Percentiles rank a stretch among this genome's conserved stretches.
phyloP scores from a whole-genome alignment of 1,140 invertebrate species.

The Drosophila cardini region DNA sequence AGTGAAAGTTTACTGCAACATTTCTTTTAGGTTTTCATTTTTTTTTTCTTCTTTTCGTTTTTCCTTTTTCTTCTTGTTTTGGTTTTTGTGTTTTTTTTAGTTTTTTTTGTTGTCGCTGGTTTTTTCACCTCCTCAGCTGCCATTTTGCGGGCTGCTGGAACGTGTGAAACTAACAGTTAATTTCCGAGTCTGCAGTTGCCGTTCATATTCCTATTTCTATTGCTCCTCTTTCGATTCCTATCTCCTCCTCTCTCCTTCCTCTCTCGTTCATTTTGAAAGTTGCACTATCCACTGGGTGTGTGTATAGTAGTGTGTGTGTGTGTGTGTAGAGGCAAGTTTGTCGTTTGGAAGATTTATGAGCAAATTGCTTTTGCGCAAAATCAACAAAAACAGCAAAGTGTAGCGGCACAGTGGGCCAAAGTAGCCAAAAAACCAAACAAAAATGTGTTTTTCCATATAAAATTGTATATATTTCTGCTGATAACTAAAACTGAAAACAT shows the following conservation, averaged over 20 bases:
- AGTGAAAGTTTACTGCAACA: slow-evolving; percentile 80
- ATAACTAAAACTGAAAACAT: neutral
- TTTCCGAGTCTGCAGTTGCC: slow-evolving; percentile 57
- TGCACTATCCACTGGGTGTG: slow-evolving; percentile 36
- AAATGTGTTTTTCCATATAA: neutral
- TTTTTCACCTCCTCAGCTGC: slow-evolving; percentile 20
- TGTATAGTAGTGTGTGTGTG: slow-evolving; percentile 18
- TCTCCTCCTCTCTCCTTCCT: slow-evolving; percentile 56
- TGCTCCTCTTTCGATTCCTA: slow-evolving; percentile 22
- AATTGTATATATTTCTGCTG: neutral
- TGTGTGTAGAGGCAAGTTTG: slow-evolving; percentile 67
- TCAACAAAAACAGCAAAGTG: slow-evolving; percentile 65
- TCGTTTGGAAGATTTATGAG: slow-evolving; percentile 77
- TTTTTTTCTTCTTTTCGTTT: slow-evolving; percentile 1
- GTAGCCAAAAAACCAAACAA: too few relatives aligned
- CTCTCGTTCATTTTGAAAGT: slow-evolving; percentile 56
- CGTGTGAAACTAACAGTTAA: slow-evolving; percentile 80
- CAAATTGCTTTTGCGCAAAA: slow-evolving; percentile 82
- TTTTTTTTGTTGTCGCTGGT: slow-evolving; percentile 20
- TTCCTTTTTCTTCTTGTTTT: slow-evolving; percentile 7
- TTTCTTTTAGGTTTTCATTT: slow-evolving; percentile 60
- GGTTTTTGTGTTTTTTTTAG: slow-evolving; percentile 1
- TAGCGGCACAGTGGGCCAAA: slow-evolving; percentile 46
- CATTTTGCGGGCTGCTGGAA: slow-evolving; percentile 60
- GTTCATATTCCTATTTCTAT: slow-evolving; percentile 45